Percentiles rank a stretch among this genome's conserved stretches.
Evolutionary conservation across 2,797 vertebrate species (phyloP).

Genomic region (Hemibagrus guttatus): DNA sequence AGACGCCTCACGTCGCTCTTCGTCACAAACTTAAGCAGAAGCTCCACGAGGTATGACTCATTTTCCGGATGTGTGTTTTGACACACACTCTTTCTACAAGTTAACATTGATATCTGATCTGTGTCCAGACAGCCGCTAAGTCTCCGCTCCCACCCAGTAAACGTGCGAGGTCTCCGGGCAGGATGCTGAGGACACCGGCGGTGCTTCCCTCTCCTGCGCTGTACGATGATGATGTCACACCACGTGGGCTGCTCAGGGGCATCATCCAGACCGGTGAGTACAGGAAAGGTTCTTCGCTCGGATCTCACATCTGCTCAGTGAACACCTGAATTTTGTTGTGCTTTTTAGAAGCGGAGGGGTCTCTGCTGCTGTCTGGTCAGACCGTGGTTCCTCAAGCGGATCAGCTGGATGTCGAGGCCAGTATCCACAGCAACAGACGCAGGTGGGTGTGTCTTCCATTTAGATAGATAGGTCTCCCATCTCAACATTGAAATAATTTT

Average conservation of each 20-base stretch:
- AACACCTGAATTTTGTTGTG: neutral
- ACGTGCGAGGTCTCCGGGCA: conserved; percentile 12
- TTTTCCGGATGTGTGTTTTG: neutral
- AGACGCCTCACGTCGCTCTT: conserved; percentile 49
- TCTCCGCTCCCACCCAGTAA: conserved; percentile 43
- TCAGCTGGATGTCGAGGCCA: conserved; percentile 48
- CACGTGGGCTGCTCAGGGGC: conserved; percentile 50
- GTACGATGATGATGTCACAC: conserved; percentile 48
- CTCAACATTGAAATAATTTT: neutral
- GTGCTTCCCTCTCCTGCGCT: conserved; percentile 6
- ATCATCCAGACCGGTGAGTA: conserved; percentile 54
- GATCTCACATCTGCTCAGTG: neutral
- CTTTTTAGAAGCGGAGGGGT: conserved; percentile 68
- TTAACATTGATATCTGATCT: neutral
- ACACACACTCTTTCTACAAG: neutral
- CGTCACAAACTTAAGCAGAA: conserved; percentile 53
- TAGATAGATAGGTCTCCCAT: neutral
- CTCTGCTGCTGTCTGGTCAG: conserved; percentile 67
- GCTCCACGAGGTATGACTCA: conserved; percentile 46
- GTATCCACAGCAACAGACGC: conserved; percentile 42
- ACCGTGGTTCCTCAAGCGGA: conserved; percentile 38
- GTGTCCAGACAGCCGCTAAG: conserved; percentile 33
- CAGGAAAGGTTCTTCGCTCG: no score
- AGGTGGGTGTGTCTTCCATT: conserved; percentile 48
- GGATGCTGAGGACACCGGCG: neutral